A percentile compares a stretch with the other conserved stretches of the same genome.
Conservation (phyloP, 2,888 invertebrate genomes). For the Hydropsyche betteni region DNA sequence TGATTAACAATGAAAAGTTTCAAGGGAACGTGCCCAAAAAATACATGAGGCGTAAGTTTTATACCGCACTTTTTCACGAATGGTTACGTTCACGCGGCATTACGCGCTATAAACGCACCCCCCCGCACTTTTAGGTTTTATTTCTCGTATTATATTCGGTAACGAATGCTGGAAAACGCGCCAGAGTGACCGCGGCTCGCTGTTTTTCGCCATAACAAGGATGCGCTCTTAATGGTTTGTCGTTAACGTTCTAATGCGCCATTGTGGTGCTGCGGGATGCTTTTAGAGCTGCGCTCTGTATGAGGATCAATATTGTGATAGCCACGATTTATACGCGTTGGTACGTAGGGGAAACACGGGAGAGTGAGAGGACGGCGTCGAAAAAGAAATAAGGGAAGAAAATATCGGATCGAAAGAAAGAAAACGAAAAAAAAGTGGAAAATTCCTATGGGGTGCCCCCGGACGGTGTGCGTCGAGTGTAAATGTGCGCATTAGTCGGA, state of each 20-base stretch:
- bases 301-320: slow-evolving; percentile 45
- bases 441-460: slow-evolving; percentile 1
- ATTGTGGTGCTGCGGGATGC: slow-evolving; percentile 17
- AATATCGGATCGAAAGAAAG: slow-evolving; percentile 21
- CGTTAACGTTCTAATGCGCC: slow-evolving; percentile 25
- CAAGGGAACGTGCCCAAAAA: too few species aligned
- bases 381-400: slow-evolving; percentile 20
- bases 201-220: neutral
- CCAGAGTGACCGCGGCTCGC: too few species aligned
- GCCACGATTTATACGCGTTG: slow-evolving; percentile 36
- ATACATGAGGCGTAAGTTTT: too few species aligned
- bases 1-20: too few species aligned
- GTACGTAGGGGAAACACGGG: slow-evolving; percentile 10
- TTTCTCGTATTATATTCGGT: too few species aligned
- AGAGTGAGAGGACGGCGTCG: slow-evolving; percentile 19
- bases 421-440: slow-evolving; percentile 12
- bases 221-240: slow-evolving; percentile 24
- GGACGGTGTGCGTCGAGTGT: neutral
- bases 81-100: too few species aligned
- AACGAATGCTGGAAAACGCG: too few species aligned
- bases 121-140: too few species aligned
- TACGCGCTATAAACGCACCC: too few species aligned
- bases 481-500: slow-evolving; percentile 33
- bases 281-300: slow-evolving; percentile 21
- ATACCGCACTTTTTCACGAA: too few species aligned